Evolutionary conservation across 2,888 invertebrate genomes (phyloP).

Genomic region (Meliscaeva auricollis): DNA sequence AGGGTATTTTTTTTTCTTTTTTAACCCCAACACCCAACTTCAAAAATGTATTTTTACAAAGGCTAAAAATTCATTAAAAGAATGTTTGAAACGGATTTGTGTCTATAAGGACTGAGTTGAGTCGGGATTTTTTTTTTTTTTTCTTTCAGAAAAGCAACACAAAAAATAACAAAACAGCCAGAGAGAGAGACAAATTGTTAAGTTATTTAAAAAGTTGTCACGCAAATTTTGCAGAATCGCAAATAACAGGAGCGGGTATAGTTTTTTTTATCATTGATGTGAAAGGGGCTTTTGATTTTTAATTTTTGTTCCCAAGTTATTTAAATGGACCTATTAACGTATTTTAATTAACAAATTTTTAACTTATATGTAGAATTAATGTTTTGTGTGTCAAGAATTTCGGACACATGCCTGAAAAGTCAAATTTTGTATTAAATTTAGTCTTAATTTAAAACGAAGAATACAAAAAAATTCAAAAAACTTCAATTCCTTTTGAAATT

Average conservation of each 20-base stretch:
- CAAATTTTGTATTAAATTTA: too few species aligned
- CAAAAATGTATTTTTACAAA: conserved; percentile 48
- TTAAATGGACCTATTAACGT: too few species aligned
- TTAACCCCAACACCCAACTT: not conserved
- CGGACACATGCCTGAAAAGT: too few species aligned
- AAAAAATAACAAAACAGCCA: not conserved
- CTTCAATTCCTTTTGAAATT: too few species aligned
- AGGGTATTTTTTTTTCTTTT: conserved; percentile 4
- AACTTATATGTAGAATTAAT: too few species aligned
- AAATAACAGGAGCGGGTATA: not conserved
- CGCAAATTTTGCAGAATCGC: conserved; percentile 42
- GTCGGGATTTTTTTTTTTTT: conserved; percentile 3
- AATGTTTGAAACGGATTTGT: conserved; percentile 30
- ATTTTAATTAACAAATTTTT: too few species aligned
- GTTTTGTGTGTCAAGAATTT: too few species aligned
- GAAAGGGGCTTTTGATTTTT: too few species aligned
- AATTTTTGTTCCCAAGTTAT: too few species aligned
- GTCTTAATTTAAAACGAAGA: too few species aligned
- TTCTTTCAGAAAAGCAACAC: not conserved
- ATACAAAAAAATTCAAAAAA: too few species aligned
- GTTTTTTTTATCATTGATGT: not conserved
- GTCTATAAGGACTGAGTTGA: not conserved
- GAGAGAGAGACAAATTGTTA: conserved; percentile 67
- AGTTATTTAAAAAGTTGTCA: conserved; percentile 70
- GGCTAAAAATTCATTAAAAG: conserved; percentile 65